Percentiles rank a stretch among this genome's conserved stretches.
Conservation (phyloP, 2,797 vertebrate species). For the Cygnus olor region DNA sequence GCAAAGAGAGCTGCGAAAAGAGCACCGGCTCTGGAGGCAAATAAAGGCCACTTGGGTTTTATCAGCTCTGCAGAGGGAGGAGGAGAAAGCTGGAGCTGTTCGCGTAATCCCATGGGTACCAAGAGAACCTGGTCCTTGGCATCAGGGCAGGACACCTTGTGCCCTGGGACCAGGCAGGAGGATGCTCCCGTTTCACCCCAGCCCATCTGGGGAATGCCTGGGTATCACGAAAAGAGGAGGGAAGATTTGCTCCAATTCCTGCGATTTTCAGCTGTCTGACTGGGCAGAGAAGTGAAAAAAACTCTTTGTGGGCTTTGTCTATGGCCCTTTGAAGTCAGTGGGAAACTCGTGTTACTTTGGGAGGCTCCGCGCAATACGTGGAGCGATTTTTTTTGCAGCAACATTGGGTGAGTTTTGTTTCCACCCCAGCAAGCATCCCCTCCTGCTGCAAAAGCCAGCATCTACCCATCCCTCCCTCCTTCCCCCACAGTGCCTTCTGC, state of each 20-base stretch:
- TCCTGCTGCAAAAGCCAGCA: background rate
- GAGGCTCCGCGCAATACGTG: background rate
- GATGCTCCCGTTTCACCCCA: fast-evolving
- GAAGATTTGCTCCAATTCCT: background rate
- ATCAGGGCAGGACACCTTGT: background rate
- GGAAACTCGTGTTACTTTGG: background rate
- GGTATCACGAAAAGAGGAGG: background rate
- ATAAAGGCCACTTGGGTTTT: background rate
- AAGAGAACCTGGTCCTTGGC: background rate
- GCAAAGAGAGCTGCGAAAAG: background rate
- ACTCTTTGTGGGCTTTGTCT: conserved; percentile 13
- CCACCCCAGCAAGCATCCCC: background rate
- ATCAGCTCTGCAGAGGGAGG: background rate
- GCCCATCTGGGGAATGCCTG: background rate
- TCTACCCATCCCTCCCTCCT: background rate
- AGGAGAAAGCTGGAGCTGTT: background rate
- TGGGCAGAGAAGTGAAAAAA: background rate
- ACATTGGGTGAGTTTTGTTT: background rate
- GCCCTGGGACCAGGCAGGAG: background rate
- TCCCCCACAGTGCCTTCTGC: background rate
- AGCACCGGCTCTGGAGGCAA: background rate
- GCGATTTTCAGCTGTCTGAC: background rate
- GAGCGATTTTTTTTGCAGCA: conserved; percentile 3
- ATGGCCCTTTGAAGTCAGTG: conserved; percentile 18
- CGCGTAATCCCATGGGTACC: fast-evolving